Evolutionary conservation across 2,797 vertebrate genomes (phyloP), one percentile per base, ranked within the genome.

Genomic region (Sebastes matsubarae): DNA sequence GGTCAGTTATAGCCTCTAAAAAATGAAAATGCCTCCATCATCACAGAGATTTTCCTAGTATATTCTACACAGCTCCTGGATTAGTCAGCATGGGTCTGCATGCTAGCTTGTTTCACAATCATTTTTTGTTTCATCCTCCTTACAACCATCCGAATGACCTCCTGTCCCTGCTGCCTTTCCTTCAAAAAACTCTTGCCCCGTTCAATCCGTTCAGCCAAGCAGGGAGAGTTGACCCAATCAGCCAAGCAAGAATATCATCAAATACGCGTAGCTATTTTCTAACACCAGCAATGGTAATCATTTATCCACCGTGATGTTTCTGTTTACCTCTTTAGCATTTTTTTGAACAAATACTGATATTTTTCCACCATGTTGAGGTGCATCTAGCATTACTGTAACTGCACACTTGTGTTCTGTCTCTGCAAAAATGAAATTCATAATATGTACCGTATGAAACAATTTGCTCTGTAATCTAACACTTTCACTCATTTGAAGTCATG

Each of bases 1-100:
- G 75, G 83, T 90, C 77, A 82, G 67, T 84, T 89, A 77, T 87
- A 88, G 83, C 86, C 84, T 90, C 77, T 73, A 61, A 87, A 77
- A 87, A 83, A 89, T 61, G n/a, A 82, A 84, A 90, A 79, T 10
- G 63, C 30, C 50, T 79, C 75, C 46, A 57, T 77, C 90, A 60
- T 81, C 71, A 25, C 60, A 87, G 20, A 75, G 73, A 81, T 86
- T 88, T 84, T 72, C 46, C 38, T 18, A 68, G 30, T 84, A 89
- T 68, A 81, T 86, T 84, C 74, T 82, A 75, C 64, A 81, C 74
- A 86, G 80, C 80, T 75, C 70, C 46, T 20, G 79, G 88, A 90
- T 93, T 88, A 88, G 71, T 63, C 71, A 54, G 58, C 68, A 25
- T 36, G 18, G 71, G 79, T 85, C 72, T 34, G 3, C 63, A 54